Evolutionary conservation across 2,888 invertebrate genomes (phyloP).

Genomic region (Laothoe populi): DNA sequence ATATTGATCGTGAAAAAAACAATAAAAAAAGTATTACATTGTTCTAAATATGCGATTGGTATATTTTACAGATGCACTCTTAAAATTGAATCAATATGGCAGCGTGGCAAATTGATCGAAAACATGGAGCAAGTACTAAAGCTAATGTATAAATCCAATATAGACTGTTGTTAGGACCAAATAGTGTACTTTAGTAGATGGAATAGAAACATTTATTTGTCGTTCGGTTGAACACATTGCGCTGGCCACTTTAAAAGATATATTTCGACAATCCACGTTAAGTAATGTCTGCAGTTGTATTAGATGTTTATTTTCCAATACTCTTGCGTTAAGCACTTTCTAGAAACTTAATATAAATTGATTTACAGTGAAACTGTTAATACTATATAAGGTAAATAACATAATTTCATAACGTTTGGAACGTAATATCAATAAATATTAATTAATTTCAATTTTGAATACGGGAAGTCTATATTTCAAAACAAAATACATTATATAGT

Average conservation of each 20-base stretch:
- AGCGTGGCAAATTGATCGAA: not conserved
- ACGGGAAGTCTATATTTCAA: too few relatives aligned
- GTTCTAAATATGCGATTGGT: not conserved
- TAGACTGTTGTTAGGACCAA: slow-evolving; percentile 2
- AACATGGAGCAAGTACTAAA: not conserved
- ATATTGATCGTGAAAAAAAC: not conserved
- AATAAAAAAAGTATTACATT: not conserved
- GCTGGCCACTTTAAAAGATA: slow-evolving; percentile 18
- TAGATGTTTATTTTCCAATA: slow-evolving; percentile 17
- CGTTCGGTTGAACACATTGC: slow-evolving; percentile 19
- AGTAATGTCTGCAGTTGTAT: slow-evolving; percentile 15
- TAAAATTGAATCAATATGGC: slow-evolving; percentile 5
- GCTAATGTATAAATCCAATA: slow-evolving; percentile 20
- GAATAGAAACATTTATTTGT: slow-evolving; percentile 23
- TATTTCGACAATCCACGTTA: not conserved
- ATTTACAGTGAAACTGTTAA: too few relatives aligned
- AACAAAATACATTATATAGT: too few relatives aligned
- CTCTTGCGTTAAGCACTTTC: not conserved
- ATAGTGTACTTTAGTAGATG: slow-evolving; percentile 18
- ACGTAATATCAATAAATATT: too few relatives aligned
- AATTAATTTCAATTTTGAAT: too few relatives aligned
- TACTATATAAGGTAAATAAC: too few relatives aligned
- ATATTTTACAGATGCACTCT: not conserved
- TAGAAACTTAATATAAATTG: too few relatives aligned
- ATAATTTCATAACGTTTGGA: too few relatives aligned